phyloP scores from a whole-genome alignment of 2,888 invertebrate genomes.

The Diploptera punctata region DNA sequence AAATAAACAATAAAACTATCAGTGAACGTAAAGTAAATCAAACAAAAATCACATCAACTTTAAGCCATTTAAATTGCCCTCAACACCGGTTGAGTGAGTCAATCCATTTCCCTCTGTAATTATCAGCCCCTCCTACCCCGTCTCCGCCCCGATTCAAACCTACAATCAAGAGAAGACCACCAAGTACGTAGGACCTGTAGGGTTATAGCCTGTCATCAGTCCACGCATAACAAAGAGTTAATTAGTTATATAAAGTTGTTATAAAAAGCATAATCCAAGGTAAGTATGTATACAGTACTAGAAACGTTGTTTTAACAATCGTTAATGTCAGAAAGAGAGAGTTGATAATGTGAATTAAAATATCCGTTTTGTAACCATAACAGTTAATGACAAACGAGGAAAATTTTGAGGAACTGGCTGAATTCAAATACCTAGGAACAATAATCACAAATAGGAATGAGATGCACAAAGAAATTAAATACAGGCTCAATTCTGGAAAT shows the following conservation, averaged over 20 bases:
- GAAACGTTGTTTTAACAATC: too few species aligned
- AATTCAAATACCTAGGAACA: too few species aligned
- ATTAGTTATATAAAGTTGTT: conserved; percentile 27
- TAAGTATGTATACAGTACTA: background rate
- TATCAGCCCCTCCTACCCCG: conserved; percentile 21
- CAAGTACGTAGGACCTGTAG: conserved; percentile 19
- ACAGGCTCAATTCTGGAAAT: too few species aligned
- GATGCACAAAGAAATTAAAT: too few species aligned
- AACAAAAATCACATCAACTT: conserved; percentile 22
- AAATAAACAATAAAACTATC: conserved; percentile 1
- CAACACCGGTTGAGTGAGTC: conserved; percentile 2
- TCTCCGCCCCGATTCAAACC: conserved; percentile 18
- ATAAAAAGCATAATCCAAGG: conserved; percentile 5
- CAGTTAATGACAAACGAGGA: too few species aligned
- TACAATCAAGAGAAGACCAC: conserved; percentile 37
- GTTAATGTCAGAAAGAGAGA: too few species aligned
- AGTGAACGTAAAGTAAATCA: background rate
- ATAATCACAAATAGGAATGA: too few species aligned
- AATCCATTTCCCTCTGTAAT: conserved; percentile 34
- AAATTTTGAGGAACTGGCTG: too few species aligned
- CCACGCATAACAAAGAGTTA: conserved; percentile 23
- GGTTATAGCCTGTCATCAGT: conserved; percentile 24
- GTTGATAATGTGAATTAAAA: too few species aligned
- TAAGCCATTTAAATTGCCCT: conserved; percentile 4
- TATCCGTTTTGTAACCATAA: too few species aligned